A percentile compares a stretch with the other conserved stretches of the same genome.
phyloP scores from a whole-genome alignment of 37 sponge, comb jelly and placozoan species.

The Beroe ovata region DNA sequence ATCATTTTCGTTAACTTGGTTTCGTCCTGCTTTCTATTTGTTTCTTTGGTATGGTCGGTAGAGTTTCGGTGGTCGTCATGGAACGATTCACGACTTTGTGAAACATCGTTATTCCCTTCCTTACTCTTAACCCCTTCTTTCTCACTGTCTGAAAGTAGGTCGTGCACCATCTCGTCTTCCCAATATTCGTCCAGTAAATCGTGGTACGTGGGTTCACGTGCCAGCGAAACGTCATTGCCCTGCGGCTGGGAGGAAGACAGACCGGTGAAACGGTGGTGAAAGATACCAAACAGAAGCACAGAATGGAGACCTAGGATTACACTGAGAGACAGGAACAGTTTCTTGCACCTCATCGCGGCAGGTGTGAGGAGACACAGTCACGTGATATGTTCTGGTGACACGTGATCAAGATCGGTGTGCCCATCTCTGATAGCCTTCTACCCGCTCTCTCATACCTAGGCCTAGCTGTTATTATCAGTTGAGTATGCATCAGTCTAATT shows the following conservation, averaged over 20 bases:
- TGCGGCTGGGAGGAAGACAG: not conserved
- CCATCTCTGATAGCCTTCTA: too few relatives aligned
- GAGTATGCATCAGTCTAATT: too few relatives aligned
- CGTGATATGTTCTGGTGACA: too few relatives aligned
- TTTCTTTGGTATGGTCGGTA: not conserved
- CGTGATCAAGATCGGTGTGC: too few relatives aligned
- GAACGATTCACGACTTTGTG: not conserved
- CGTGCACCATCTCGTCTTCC: not conserved
- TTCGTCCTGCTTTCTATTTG: not conserved
- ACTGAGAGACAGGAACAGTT: not conserved
- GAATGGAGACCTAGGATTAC: not conserved
- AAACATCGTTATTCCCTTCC: not conserved
- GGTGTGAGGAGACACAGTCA: too few relatives aligned
- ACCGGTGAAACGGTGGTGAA: not conserved
- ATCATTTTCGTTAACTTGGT: constrained; percentile 2
- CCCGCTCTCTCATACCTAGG: too few relatives aligned
- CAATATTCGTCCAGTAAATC: not conserved
- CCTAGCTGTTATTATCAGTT: too few relatives aligned
- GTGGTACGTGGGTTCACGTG: not conserved
- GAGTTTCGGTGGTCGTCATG: not conserved
- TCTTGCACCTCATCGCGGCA: not conserved
- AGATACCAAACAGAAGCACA: not conserved
- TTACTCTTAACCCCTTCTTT: not conserved
- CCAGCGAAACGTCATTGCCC: not conserved
- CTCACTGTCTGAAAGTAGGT: not conserved